These are phyloP conservation scores for Tympanuchus pallidicinctus DNA, from an alignment of 2,113 vertebrate species.

Conservation along the genomic window DNA sequence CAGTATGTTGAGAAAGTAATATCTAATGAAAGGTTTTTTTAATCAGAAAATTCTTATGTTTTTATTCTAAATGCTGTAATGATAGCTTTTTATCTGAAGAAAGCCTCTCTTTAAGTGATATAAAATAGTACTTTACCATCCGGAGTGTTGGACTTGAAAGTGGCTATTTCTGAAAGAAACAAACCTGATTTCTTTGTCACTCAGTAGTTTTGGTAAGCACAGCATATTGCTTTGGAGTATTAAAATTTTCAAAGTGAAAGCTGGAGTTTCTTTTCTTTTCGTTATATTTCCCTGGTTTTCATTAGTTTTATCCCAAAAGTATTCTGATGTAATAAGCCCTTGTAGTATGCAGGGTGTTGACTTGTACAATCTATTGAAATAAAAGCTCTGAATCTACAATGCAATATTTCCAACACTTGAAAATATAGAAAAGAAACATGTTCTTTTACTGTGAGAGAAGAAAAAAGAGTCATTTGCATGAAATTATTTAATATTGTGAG, in stretches of 20 bases:
- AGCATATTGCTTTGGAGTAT: not conserved
- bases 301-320: not conserved
- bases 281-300: not conserved
- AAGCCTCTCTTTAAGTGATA: not conserved
- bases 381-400: not conserved
- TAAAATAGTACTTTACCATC: not conserved
- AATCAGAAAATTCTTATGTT: not conserved
- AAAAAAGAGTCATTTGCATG: not conserved
- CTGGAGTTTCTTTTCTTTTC: not conserved
- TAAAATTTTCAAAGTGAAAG: not conserved
- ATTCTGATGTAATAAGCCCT: not conserved
- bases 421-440: not conserved
- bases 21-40: not conserved
- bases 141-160: fast-evolving
- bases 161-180: not conserved
- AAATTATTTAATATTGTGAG: not conserved
- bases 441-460: not conserved
- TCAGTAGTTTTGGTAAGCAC: not conserved
- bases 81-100: not conserved
- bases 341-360: not conserved
- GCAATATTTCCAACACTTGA: not conserved
- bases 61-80: not conserved
- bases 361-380: not conserved
- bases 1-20: not conserved
- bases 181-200: not conserved